Percentiles rank a stretch among this genome's conserved stretches.
Conservation (phyloP, 2,113 vertebrate species). For the Paradoxurus hermaphroditus region DNA sequence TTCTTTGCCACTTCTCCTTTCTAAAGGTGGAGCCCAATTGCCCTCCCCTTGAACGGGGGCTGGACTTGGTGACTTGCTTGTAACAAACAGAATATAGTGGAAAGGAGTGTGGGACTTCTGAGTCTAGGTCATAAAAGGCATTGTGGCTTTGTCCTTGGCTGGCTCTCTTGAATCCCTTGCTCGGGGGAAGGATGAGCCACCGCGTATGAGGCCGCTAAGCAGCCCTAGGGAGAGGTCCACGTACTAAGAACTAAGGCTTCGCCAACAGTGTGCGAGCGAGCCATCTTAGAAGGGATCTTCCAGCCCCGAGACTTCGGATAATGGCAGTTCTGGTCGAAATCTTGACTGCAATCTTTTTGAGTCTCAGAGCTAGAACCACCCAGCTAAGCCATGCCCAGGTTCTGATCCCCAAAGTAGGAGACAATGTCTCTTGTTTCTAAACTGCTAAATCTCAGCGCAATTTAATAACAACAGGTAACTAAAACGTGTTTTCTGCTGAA, state of each 20-base stretch:
- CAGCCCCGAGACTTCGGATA: not conserved
- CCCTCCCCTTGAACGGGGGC: not conserved
- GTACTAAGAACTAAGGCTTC: not conserved
- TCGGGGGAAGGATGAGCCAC: not conserved
- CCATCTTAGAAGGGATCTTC: too few relatives aligned
- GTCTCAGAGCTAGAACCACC: not conserved
- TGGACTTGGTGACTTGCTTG: not conserved
- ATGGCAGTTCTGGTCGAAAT: not conserved
- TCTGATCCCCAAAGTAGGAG: not conserved
- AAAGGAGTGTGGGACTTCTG: not conserved
- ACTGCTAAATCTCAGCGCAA: not conserved
- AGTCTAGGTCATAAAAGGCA: not conserved
- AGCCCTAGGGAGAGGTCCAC: not conserved
- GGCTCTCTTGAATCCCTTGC: not conserved
- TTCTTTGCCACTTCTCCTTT: not conserved
- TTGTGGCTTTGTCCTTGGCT: not conserved
- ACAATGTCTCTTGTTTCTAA: not conserved
- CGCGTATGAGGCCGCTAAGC: too few relatives aligned
- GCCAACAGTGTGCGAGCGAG: fast-evolving
- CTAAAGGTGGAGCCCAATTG: not conserved
- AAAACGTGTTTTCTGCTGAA: not conserved
- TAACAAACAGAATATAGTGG: not conserved
- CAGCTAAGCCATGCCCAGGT: not conserved
- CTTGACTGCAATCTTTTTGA: not conserved
- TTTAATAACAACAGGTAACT: not conserved